These are phyloP conservation scores for Ganaspis brasiliensis DNA, from an alignment of 2,888 invertebrate genomes.

Conservation along the genomic window DNA sequence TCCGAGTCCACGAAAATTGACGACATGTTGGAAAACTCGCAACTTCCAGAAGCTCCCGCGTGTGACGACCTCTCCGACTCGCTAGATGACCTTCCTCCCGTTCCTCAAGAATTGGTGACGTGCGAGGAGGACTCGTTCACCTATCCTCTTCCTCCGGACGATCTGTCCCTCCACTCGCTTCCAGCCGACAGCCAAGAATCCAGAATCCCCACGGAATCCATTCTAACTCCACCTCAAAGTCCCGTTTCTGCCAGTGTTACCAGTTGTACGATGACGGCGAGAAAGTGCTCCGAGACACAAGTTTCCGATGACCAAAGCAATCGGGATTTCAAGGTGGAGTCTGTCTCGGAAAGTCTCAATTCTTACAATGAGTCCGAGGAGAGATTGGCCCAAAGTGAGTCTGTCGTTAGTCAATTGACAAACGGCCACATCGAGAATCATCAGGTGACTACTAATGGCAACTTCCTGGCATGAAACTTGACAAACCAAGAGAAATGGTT, in stretches of 20 bases:
- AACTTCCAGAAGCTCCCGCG: too few species aligned
- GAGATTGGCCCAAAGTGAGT: conserved; percentile 69
- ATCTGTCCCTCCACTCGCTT: conserved; percentile 49
- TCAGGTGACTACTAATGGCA: conserved; percentile 76
- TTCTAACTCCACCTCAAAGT: conserved; percentile 69
- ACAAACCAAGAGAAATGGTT: conserved; percentile 61
- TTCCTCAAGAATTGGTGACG: conserved; percentile 44
- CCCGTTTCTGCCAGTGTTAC: conserved; percentile 53
- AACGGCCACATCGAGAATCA: conserved; percentile 68
- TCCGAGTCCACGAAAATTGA: too few species aligned
- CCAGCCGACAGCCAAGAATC: conserved; percentile 35
- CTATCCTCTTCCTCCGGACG: conserved; percentile 63
- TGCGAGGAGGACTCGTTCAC: conserved; percentile 52
- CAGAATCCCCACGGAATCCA: conserved; percentile 63
- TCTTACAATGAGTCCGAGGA: conserved; percentile 73
- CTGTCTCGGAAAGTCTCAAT: conserved; percentile 69
- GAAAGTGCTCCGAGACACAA: conserved; percentile 60
- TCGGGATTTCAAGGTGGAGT: conserved; percentile 70
- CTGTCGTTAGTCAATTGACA: conserved; percentile 65
- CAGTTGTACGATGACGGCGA: conserved; percentile 58
- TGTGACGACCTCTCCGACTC: conserved; percentile 8
- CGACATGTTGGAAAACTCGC: too few species aligned
- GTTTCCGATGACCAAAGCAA: conserved; percentile 65
- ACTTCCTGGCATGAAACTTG: conserved; percentile 75
- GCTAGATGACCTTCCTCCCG: conserved; percentile 56